These are phyloP conservation scores for Sclerodermus sp. DNA, from an alignment of 2,888 invertebrate species.

Conservation along the genomic window DNA sequence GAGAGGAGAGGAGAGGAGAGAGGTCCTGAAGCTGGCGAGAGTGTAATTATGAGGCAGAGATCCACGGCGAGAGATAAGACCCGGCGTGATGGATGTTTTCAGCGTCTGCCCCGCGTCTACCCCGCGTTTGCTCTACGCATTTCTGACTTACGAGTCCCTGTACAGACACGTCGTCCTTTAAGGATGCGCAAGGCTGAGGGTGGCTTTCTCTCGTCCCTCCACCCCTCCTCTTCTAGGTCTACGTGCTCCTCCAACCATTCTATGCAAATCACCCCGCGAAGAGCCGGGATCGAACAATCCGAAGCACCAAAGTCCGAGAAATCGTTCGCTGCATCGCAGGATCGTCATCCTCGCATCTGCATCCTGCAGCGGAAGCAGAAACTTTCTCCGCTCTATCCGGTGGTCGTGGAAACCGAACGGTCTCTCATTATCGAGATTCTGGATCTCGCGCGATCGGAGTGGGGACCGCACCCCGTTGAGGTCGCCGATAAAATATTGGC, in stretches of 20 bases:
- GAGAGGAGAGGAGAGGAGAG: slow-evolving; percentile 16
- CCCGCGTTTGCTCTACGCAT: slow-evolving; percentile 53
- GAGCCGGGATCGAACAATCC: slow-evolving; percentile 47
- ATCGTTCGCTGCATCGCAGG: no score
- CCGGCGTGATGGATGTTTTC: slow-evolving; percentile 57
- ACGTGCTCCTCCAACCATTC: slow-evolving; percentile 38
- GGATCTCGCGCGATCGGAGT: no score
- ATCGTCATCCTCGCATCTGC: no score
- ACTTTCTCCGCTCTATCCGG: not conserved
- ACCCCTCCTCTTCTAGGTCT: slow-evolving; percentile 5
- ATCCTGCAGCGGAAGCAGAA: no score
- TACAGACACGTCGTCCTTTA: slow-evolving; percentile 30
- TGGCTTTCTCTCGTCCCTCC: slow-evolving; percentile 12
- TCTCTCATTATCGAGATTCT: no score
- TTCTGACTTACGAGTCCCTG: slow-evolving; percentile 46
- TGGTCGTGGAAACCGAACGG: not conserved
- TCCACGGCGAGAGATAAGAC: slow-evolving; percentile 51
- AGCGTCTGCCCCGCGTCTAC: slow-evolving; percentile 55
- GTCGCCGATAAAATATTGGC: no score
- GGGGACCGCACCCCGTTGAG: no score
- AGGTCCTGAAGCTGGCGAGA: slow-evolving; percentile 34
- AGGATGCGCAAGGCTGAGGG: not conserved
- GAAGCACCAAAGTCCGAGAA: no score
- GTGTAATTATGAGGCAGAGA: slow-evolving; percentile 57
- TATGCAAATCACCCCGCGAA: slow-evolving; percentile 53